phyloP scores from a whole-genome alignment of 2,888 invertebrate genomes.

The Philereme vetulata region DNA sequence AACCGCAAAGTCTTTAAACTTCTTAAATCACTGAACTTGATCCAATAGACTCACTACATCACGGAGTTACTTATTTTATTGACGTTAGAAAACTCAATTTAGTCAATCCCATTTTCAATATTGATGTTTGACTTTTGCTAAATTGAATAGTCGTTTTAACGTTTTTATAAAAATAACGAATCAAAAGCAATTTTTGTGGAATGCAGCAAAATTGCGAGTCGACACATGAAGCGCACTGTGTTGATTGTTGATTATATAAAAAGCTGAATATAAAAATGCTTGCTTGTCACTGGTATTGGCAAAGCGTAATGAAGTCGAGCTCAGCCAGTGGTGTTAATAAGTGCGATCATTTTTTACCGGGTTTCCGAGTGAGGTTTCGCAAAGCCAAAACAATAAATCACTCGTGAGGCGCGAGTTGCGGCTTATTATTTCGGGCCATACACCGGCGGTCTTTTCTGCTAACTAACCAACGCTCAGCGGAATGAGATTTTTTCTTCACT shows the following conservation, averaged over 20 bases:
- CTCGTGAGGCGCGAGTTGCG: conserved; percentile 63
- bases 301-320: conserved; percentile 69
- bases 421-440: conserved; percentile 77
- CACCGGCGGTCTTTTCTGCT: conserved; percentile 65
- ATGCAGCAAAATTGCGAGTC: conserved; percentile 14
- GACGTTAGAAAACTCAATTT: conserved; percentile 7
- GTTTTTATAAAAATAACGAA: conserved; percentile 11
- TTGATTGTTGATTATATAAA: conserved; percentile 48
- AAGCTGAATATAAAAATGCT: conserved; percentile 50
- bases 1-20: conserved; percentile 60
- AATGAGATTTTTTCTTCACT: conserved; percentile 67
- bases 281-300: conserved; percentile 55
- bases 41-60: conserved; percentile 35
- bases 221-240: conserved; percentile 31
- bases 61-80: conserved; percentile 11
- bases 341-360: conserved; percentile 79
- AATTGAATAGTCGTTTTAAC: conserved; percentile 10
- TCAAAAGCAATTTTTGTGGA: conserved; percentile 15
- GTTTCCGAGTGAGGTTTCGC: conserved; percentile 75
- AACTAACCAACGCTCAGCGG: conserved; percentile 68
- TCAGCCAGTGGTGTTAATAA: conserved; percentile 74
- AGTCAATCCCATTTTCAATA: conserved; percentile 2
- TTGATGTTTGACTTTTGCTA: conserved; percentile 4
- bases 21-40: conserved; percentile 48
- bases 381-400: conserved; percentile 81